Evolutionary conservation across 2,888 invertebrate species (phyloP).

Genomic region (Nomada ferruginata): DNA sequence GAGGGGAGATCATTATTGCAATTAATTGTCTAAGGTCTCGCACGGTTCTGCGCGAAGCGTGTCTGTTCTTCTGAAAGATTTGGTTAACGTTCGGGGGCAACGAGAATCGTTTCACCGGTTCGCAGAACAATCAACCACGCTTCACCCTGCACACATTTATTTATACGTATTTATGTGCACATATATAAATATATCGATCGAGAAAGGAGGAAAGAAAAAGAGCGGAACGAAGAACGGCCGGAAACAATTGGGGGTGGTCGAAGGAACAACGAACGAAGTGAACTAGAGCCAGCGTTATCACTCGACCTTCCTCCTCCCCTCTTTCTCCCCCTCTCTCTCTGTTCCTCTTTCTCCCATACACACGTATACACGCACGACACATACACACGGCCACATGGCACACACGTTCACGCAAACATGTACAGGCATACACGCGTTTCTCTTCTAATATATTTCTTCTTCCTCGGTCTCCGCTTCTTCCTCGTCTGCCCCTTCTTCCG

Average conservation of each 20-base stretch:
- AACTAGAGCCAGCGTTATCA: conserved; percentile 72
- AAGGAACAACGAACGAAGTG: conserved; percentile 73
- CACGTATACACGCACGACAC: conserved; percentile 32
- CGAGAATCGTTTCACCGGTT: not conserved
- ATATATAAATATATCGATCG: conserved; percentile 64
- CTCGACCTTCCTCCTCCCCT: conserved; percentile 39
- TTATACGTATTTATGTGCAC: conserved; percentile 57
- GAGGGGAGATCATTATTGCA: no score
- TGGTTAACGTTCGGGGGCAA: no score
- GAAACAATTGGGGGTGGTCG: conserved; percentile 39
- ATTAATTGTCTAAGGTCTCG: no score
- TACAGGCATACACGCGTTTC: conserved; percentile 56
- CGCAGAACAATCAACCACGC: conserved; percentile 5
- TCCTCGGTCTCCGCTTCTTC: conserved; percentile 16
- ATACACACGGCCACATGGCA: conserved; percentile 37
- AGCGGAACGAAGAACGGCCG: conserved; percentile 51
- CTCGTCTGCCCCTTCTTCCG: conserved; percentile 10
- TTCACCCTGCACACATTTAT: conserved; percentile 30
- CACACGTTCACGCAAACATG: conserved; percentile 44
- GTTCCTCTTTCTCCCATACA: conserved; percentile 31
- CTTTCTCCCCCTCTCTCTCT: conserved; percentile 24
- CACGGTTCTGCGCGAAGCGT: no score
- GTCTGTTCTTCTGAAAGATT: no score
- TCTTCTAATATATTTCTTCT: conserved; percentile 47
- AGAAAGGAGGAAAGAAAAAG: conserved; percentile 63